These are phyloP conservation scores for Tetraodon nigroviridis DNA, from an alignment of 2,113 vertebrate species.

Conservation along the genomic window DNA sequence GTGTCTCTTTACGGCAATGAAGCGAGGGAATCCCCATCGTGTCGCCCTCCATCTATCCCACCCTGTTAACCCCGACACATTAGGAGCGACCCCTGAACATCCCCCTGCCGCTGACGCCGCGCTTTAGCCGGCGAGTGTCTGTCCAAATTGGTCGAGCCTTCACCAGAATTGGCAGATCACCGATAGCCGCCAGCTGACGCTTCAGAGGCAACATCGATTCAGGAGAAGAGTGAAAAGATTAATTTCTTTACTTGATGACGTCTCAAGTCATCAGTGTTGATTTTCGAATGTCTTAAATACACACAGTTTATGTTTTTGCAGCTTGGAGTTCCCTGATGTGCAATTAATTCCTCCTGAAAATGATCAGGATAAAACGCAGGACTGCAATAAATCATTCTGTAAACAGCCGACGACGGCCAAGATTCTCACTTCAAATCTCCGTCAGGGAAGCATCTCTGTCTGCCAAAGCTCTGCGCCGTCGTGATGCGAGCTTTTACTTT, in stretches of 20 bases:
- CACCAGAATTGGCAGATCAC: slow-evolving; percentile 18
- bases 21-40: slow-evolving; percentile 22
- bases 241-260: no score
- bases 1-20: slow-evolving; percentile 17
- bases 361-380: not conserved
- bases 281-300: no score
- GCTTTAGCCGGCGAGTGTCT: slow-evolving; percentile 14
- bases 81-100: slow-evolving; percentile 8
- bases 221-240: not conserved
- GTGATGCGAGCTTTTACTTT: slow-evolving; percentile 28
- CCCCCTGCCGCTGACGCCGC: slow-evolving; percentile 11
- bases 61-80: slow-evolving; percentile 4
- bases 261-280: no score
- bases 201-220: slow-evolving; percentile 1
- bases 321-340: no score
- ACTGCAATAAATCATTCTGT: slow-evolving; percentile 9
- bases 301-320: no score
- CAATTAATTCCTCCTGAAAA: not conserved
- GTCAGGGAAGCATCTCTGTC: slow-evolving; percentile 18
- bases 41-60: slow-evolving; percentile 20
- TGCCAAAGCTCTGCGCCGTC: slow-evolving; percentile 31
- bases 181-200: not conserved
- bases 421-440: slow-evolving; percentile 29
- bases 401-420: slow-evolving; percentile 20
- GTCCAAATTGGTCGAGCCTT: slow-evolving; percentile 1